Conservation (phyloP, 1,140 invertebrate species). For the Neomicropteryx cornuta region DNA sequence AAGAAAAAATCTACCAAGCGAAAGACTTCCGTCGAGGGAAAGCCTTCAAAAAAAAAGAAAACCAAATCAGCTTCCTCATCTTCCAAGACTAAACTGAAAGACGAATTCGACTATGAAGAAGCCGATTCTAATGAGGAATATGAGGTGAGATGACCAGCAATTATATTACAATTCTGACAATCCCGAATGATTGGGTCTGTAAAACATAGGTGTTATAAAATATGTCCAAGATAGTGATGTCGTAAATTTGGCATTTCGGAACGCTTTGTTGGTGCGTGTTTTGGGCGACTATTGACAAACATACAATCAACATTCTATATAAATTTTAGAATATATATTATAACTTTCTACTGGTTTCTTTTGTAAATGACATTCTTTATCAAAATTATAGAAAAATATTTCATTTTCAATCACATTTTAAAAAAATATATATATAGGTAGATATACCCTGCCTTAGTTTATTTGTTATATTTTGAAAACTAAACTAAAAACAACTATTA, state of each 20-base stretch:
- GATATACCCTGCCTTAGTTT: too few relatives aligned
- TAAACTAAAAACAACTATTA: too few relatives aligned
- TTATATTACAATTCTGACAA: background rate
- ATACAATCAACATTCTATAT: background rate
- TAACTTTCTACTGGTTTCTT: too few relatives aligned
- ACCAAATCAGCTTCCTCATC: slow-evolving; percentile 20
- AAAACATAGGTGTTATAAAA: background rate
- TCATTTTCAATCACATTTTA: too few relatives aligned
- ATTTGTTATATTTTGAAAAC: too few relatives aligned
- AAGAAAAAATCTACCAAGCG: too few relatives aligned
- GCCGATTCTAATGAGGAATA: slow-evolving; percentile 51
- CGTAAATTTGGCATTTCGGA: background rate
- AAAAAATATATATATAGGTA: too few relatives aligned
- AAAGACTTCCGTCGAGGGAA: slow-evolving; percentile 15
- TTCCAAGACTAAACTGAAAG: slow-evolving; percentile 22
- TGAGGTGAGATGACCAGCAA: slow-evolving; percentile 35
- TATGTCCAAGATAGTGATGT: background rate
- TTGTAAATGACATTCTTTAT: too few relatives aligned
- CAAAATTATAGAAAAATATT: too few relatives aligned
- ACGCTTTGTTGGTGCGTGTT: background rate
- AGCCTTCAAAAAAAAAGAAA: slow-evolving; percentile 23
- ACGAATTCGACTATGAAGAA: slow-evolving; percentile 28
- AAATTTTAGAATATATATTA: slow-evolving; percentile 6
- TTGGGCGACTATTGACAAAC: background rate
- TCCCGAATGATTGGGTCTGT: too few relatives aligned